Evolutionary conservation across 1,140 invertebrate species (phyloP).

Genomic region (Lysiphlebus fabarum): DNA sequence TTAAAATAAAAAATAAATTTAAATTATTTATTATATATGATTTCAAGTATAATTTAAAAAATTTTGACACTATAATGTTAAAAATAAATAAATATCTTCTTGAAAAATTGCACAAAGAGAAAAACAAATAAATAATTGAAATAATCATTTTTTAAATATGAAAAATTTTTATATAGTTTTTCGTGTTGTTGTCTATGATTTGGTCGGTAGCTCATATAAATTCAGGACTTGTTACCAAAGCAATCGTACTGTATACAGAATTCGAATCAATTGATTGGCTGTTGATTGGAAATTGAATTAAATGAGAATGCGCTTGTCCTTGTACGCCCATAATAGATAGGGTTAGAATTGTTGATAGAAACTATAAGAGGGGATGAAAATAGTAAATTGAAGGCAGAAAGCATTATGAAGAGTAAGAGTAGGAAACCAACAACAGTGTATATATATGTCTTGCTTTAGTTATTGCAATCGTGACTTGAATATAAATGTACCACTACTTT

Average conservation of each 20-base stretch:
- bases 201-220: constrained; percentile 41
- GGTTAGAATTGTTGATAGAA: constrained; percentile 1
- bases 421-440: constrained; percentile 14
- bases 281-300: constrained; percentile 63
- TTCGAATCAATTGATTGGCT: constrained; percentile 61
- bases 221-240: constrained; percentile 42
- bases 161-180: not conserved
- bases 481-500: constrained; percentile 10
- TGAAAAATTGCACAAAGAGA: too few relatives aligned
- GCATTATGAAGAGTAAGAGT: constrained; percentile 11
- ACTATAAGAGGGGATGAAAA: constrained; percentile 22
- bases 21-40: too few relatives aligned
- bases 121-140: too few relatives aligned
- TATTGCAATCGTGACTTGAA: constrained; percentile 16
- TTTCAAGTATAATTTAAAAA: too few relatives aligned
- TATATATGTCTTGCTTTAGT: constrained; percentile 2
- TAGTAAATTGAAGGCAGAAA: constrained; percentile 10
- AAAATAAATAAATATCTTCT: too few relatives aligned
- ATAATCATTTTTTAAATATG: too few relatives aligned
- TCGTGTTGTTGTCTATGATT: constrained; percentile 3
- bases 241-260: constrained; percentile 53
- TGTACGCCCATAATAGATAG: constrained; percentile 1
- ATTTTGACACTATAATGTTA: too few relatives aligned
- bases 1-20: too few relatives aligned
- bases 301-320: constrained; percentile 55